Percentiles rank a stretch among this genome's conserved stretches.
phyloP scores from a whole-genome alignment of 1,140 invertebrate species.

The Hyphantria cunea region DNA sequence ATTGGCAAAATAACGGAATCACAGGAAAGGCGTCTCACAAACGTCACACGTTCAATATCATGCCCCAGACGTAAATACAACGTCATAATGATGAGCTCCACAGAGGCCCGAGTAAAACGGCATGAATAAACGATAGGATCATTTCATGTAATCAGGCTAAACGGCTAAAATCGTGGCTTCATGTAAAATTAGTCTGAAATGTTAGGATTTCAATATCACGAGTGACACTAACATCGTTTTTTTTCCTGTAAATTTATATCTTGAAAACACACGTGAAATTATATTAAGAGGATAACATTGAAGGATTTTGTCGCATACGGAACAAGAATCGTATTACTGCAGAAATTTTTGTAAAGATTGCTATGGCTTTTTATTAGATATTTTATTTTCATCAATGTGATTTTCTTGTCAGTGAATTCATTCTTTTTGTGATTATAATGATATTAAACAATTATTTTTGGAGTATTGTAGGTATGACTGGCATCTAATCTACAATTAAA shows the following conservation, averaged over 20 bases:
- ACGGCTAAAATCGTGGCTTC: conserved; percentile 24
- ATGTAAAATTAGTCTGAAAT: conserved; percentile 29
- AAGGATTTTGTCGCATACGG: conserved; percentile 4
- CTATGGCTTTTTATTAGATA: conserved; percentile 7
- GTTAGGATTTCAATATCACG: conserved; percentile 20
- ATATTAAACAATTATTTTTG: not conserved
- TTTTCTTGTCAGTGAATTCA: not conserved
- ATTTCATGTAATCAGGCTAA: conserved; percentile 32
- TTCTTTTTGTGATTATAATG: not conserved
- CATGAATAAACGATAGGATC: conserved; percentile 35
- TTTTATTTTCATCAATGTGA: not conserved
- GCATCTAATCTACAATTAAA: too few species aligned
- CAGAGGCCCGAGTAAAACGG: conserved; percentile 18
- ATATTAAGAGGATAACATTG: conserved; percentile 15
- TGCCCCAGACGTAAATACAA: conserved; percentile 16
- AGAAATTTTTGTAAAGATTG: conserved; percentile 9
- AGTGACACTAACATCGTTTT: conserved; percentile 18
- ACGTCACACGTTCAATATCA: conserved; percentile 15
- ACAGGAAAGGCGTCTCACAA: conserved; percentile 2
- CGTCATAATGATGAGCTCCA: conserved; percentile 22
- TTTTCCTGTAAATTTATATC: conserved; percentile 21
- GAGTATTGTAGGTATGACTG: too few species aligned
- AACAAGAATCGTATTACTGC: conserved; percentile 4
- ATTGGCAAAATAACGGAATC: not conserved
- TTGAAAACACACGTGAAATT: conserved; percentile 14